Base-by-base conservation (phyloP, 2,797 vertebrate species). In the Lagocephalus sceleratus region DNA sequence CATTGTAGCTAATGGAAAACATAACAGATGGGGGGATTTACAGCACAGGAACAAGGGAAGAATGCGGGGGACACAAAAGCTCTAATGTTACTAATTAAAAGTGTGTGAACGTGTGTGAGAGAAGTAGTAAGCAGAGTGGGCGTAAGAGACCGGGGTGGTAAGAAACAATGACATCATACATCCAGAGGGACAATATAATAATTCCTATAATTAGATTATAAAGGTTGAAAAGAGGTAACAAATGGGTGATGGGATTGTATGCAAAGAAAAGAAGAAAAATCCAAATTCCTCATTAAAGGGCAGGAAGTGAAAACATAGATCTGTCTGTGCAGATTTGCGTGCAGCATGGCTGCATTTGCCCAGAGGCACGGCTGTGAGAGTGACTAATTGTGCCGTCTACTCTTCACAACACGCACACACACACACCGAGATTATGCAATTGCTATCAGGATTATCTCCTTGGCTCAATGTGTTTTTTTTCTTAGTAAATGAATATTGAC, bases 351-450 rank as follows among this genome's bases (percentile, higher is more conserved):
- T 5, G 39, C 17, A 16, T 40, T 40, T 40, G 74, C 75, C 70
- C 0, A 35, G 57, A 60, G 75, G 11, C 41, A 62, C 50, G 70
- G 73, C 66, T 68, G 75, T 68, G 43, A 67, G 58, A 78, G 56
- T 82, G 77, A 78, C 81, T 85, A 83, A 85, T 79, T 80, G 67
- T 54, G 73, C 73, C 38, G 63, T 80, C 80, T 82, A 73, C 64
- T 76, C 55, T 5, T 51, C 63, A 67, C 52, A 47, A 74, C 41
- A 67, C 55, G 47, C 63, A 45, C 68, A 63, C 51, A 22, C 57
- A 17, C 42, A 57, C 70, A 71, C 53, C 2, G 15, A 63, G 68
- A 63, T 85, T 81, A 84, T 29, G 50, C 71, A 83, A 80, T 73
- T 48, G 12, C 42, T 20, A 69, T 73, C 68, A 43, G 63, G 58